Evolutionary conservation across 2,113 vertebrate genomes (phyloP), one percentile per base, ranked within the genome.

Genomic region (Seriola aureovittata): DNA sequence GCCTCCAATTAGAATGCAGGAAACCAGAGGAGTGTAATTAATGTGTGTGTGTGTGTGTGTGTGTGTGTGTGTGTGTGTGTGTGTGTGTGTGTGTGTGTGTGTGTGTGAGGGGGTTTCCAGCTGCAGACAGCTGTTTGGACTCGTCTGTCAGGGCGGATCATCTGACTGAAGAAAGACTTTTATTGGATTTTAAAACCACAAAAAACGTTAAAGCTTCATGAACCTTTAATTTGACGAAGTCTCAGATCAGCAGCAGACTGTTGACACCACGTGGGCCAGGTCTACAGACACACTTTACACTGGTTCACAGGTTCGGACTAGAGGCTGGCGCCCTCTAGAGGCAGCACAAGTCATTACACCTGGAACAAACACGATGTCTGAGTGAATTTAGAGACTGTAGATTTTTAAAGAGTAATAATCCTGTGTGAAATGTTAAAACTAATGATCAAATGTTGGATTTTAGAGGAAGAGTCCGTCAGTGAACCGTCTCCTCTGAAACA

Each of bases 91-190:
- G 52, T 21, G 60, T 19, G 68, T 62, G 50, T 68, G 54, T 60
- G 71, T 69, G 69, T 55, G 48, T 62, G 52, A 67, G 88, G 90
- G 90, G 81, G 4, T 88, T 91, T 91, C 88, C 90, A 89, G 78
- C 71, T 16, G 52, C 67, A 62, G 57, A 14, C 67, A 14, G 70
- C 66, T 83, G 81, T 80, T 72, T 25, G 62, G 40, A 80, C 85
- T 82, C 25, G 64, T 69, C 63, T 21, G 2, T 81, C 68, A 19
- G 36, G 66, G 25, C 8, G 25, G 67, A 67, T 81, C 46, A 46
- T 63, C 68, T 29, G 16, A 21, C 59, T 64, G 54, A 75, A 70
- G 58, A 59, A 69, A 66, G 38, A 57, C 46, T 19, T 82, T 83
- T 80, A 87, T 73, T 80, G 48, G 68, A 54, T 75, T 82, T 77